Evolutionary conservation across 2,888 invertebrate species (phyloP).

Genomic region (Epiblema foenella): DNA sequence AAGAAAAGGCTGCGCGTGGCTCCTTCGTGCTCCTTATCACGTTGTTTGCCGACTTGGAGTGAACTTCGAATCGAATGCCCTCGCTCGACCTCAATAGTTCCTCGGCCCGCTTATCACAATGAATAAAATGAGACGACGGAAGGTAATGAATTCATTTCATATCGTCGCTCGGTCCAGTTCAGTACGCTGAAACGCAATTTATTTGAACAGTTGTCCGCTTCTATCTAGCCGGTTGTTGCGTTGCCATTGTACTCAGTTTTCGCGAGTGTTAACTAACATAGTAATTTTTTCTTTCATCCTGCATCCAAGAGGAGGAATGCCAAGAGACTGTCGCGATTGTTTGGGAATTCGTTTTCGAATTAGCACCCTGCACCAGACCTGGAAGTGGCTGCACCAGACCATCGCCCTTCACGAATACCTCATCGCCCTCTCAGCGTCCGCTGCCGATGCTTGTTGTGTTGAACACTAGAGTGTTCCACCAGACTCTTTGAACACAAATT

Average conservation of each 20-base stretch:
- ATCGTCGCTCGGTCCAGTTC: slow-evolving; percentile 63
- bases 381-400: slow-evolving; percentile 97
- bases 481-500: slow-evolving; percentile 62
- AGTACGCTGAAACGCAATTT: slow-evolving; percentile 48
- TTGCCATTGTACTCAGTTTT: slow-evolving; percentile 49
- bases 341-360: slow-evolving; percentile 95
- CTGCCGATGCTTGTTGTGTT: slow-evolving; percentile 84
- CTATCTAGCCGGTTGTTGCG: slow-evolving; percentile 43
- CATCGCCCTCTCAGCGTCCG: slow-evolving; percentile 91
- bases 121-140: slow-evolving; percentile 78
- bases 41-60: slow-evolving; percentile 73
- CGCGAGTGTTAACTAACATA: slow-evolving; percentile 58
- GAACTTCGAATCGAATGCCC: slow-evolving; percentile 82
- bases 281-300: slow-evolving; percentile 78
- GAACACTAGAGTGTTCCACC: slow-evolving; percentile 63
- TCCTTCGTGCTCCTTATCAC: slow-evolving; percentile 79
- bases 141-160: slow-evolving; percentile 73
- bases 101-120: slow-evolving; percentile 76
- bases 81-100: slow-evolving; percentile 79
- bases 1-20: slow-evolving; percentile 72
- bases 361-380: slow-evolving; percentile 95
- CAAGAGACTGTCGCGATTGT: slow-evolving; percentile 91
- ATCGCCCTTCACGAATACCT: slow-evolving; percentile 94
- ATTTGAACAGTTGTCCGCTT: slow-evolving; percentile 38
- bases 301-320: slow-evolving; percentile 85